Base-by-base conservation (phyloP, 2,888 invertebrate species). In the Ichneumoninae sp. region DNA sequence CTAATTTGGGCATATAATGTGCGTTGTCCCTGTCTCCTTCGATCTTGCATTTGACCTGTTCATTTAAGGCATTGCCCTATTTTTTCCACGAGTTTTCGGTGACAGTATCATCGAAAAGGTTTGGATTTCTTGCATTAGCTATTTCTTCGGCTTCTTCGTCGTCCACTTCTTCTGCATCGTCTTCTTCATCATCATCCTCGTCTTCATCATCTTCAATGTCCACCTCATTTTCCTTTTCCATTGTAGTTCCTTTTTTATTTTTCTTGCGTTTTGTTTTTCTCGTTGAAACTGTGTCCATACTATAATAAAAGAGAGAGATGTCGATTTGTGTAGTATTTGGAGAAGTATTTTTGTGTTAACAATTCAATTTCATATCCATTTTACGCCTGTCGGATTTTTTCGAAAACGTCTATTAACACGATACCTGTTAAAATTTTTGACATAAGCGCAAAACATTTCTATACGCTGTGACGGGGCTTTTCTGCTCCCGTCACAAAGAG, bases 21-120 rank as follows among this genome's bases (percentile, higher is more conserved):
- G 57, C 71, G 16, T 44, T 72, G 13, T 1, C 40, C 10, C 71
- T 57, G 44, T 72, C 71, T 22, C 71, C 71, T 22, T 72, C 71
- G 3, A 57, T 72, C 13, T 26, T 40, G 57, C 57, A 10, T 6
- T 16, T 72, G 40, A 57, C 71, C 57, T 57, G 40, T 57, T 40
- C 30, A 16, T 57, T 40, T 0, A 57, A 40, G 5, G 40, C 19
- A 22, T 40, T 26, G 5, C 40, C 71, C 57, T 44, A 72, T 13
- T 36, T 40, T 26, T 40, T 40, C 57, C 40, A 72, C 40, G 71
- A 57, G 26, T 57, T 60, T 19, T 40, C 40, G 1, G 36, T 57
- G 16, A 22, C 36, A 1, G 52, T 16, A 26, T 72, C 44, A 16
- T 57, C 52, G 19, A 70, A 70, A 36, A 70, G 52, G 5, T 19